Evolutionary conservation across 2,888 invertebrate genomes (phyloP), one percentile per base, ranked within the genome.

Genomic region (Gandaritis pyraliata): DNA sequence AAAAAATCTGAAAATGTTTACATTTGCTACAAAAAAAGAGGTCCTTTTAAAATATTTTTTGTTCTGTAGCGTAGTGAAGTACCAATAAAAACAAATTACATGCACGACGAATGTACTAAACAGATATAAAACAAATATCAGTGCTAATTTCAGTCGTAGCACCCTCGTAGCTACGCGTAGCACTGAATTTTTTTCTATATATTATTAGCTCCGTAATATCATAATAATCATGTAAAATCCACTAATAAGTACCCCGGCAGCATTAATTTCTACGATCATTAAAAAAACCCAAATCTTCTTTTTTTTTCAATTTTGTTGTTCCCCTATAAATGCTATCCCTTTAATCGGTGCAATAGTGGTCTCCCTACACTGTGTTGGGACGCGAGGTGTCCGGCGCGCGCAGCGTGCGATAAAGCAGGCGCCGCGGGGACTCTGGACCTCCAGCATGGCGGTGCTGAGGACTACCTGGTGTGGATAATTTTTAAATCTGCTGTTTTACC

Each of bases 391-490:
- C 84, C 86, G 83, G 78, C 83, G 86, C 83, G 88, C 89, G 85
- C 90, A 86, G 89, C 90, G 85, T 87, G 91, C 88, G 88, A 91
- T 91, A 90, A 90, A 90, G 86, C 90, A 88, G 78, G 85, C 90
- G 88, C 91, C 89, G 86, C 91, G 90, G 91, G 91, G 87, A 72
- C 85, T 77, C 83, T 82, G 76, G 89, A 87, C 90, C 90, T 78
- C 88, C 90, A 85, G 78, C 88, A 83, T 76, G 83, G 83, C 72
- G 71, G 72, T 71, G 15, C 18, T 74, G 67, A 64, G 57, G 70
- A 30, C 5, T 59, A 59, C 47, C 16, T 74, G 70, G 33, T 62
- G 63, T 79, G 87, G 90, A 87, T 64, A 65, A 65, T 58, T 54
- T 69, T 12, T 29, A 13, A 18, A 41, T 41, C 41, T 41, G 2